Base-by-base conservation (phyloP, 2,113 vertebrate species). In the Entelurus aequoreus region DNA sequence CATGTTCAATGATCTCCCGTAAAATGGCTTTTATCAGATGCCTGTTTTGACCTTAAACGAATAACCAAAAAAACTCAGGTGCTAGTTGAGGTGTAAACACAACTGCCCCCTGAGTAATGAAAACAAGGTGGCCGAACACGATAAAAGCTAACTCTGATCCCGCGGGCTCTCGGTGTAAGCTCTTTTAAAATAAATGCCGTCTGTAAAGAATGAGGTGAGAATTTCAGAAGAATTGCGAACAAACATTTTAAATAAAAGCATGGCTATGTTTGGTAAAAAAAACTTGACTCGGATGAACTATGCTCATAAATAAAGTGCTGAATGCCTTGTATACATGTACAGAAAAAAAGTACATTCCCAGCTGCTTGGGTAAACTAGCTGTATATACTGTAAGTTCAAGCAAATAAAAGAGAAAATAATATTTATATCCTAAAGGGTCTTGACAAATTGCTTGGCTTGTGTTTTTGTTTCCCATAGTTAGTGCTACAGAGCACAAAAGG, bases 111-210 rank as follows among this genome's bases (percentile, higher is more conserved):
- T 50, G 58, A 64, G 53, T 73, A 77, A 83, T 79, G 72, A 81
- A 81, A 88, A 81, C 68, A 81, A 79, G 65, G 63, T 65, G 73
- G 28, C 38, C 9, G 57, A 63, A 35, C 59, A 51, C 40, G 19
- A 80, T 69, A 62, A 76, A 79, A 54, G 55, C 58, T 66, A 66
- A 38, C 66, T 61, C 68, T 66, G 68, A 79, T 69, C 54, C 44
- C 10, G 0, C 6, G 13, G 54, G 69, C 59, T 50, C 55, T 59
- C 4, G 38, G 40, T 60, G 55, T 56, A 47, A 64, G 46, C 50
- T 7, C 28, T 47, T 62, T 67, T 19, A 52, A 62, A 60, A 44
- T 51, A 42, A 54, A 64, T 15, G 16, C 10, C 28, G 48, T 40
- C 7, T 59, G 16, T 37, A 46, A 62, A 54, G 5, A 49, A 50